Evolutionary conservation across 1,140 invertebrate genomes (phyloP).

Genomic region (Pogonus chalceus): DNA sequence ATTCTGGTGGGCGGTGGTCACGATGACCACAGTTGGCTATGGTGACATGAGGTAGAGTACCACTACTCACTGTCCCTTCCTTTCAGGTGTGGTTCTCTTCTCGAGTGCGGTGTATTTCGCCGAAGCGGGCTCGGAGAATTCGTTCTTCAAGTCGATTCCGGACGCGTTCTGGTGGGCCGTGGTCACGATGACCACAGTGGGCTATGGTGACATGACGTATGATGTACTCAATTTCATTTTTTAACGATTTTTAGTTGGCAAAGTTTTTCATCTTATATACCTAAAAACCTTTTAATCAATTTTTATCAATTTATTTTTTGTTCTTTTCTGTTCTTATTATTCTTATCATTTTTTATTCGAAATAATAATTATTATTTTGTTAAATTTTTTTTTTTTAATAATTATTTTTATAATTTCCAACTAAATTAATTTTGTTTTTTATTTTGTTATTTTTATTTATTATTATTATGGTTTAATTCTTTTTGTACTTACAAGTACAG

Average conservation of each 20-base stretch:
- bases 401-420: background rate
- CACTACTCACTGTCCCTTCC: constrained; percentile 37
- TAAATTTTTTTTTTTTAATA: background rate
- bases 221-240: constrained; percentile 64
- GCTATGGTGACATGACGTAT: constrained; percentile 99
- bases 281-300: too few relatives aligned
- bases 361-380: background rate
- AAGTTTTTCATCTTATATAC: constrained; percentile 23
- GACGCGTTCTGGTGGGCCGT: constrained; percentile 99
- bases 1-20: constrained; percentile 93
- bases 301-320: background rate
- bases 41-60: constrained; percentile 88
- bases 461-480: background rate
- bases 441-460: background rate
- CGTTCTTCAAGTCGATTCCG: constrained; percentile 98
- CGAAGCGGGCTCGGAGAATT: constrained; percentile 93
- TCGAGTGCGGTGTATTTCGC: constrained; percentile 99
- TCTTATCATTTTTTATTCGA: background rate
- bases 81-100: constrained; percentile 98
- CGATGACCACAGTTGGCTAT: constrained; percentile 93
- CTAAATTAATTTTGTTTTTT: background rate
- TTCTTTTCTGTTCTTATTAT: background rate
- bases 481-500: background rate
- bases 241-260: constrained; percentile 50
- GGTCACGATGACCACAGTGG: constrained; percentile 99